Percentiles rank a stretch among this genome's conserved stretches.
phyloP scores from a whole-genome alignment of 2,113 vertebrate species.

The Pyxicephalus adspersus region DNA sequence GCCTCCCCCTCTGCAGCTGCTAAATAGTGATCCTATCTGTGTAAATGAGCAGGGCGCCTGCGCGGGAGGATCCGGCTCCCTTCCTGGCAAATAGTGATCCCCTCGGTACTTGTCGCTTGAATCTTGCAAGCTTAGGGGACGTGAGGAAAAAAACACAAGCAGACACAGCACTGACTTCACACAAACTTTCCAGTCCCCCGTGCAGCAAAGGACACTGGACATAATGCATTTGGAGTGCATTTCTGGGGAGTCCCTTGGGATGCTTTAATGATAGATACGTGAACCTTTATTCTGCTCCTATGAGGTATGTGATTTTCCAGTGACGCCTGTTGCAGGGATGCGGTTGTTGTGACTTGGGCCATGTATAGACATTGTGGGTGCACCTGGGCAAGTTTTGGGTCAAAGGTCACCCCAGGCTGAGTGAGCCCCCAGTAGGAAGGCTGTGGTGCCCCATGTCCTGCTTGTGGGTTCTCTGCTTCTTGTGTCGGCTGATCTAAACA shows the following conservation, averaged over 20 bases:
- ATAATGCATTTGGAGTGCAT: not conserved
- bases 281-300: conserved; percentile 17
- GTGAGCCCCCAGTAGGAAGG: not conserved
- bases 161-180: not conserved
- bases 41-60: conserved; percentile 25
- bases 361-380: not conserved
- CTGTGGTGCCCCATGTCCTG: not conserved
- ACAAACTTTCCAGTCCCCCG: not conserved
- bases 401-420: not conserved
- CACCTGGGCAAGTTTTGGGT: not conserved
- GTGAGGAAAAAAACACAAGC: not conserved
- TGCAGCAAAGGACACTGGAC: not conserved
- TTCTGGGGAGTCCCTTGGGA: not conserved
- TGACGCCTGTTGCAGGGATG: not conserved
- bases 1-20: conserved; percentile 30
- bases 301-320: conserved; percentile 22
- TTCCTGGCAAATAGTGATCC: conserved; percentile 46
- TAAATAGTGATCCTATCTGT: not conserved
- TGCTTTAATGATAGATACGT: not conserved
- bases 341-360: not conserved
- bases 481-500: not conserved
- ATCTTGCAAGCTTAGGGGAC: conserved; percentile 10
- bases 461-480: not conserved
- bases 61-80: conserved; percentile 45
- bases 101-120: conserved; percentile 36